Conservation (phyloP, 2,113 vertebrate genomes). For the Cricetomys ansorgei region DNA sequence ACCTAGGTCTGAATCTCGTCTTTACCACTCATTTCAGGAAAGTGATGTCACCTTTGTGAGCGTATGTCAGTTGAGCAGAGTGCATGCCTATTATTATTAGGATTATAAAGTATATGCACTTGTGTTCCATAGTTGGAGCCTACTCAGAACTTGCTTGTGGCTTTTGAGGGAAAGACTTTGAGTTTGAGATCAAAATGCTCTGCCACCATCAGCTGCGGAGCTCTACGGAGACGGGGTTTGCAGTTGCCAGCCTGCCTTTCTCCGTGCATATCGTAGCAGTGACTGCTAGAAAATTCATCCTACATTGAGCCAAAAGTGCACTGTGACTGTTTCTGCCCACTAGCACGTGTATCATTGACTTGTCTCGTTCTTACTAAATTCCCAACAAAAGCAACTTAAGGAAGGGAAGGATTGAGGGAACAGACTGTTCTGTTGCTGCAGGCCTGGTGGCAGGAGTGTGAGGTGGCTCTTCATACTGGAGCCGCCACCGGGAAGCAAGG, state of each 20-base stretch:
- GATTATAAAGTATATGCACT: not conserved
- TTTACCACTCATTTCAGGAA: not conserved
- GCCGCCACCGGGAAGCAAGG: not conserved
- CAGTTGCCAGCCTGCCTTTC: not conserved
- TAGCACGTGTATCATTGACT: not conserved
- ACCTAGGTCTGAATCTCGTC: not conserved
- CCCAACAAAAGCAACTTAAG: not conserved
- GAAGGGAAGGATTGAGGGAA: not conserved
- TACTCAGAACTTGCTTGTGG: not conserved
- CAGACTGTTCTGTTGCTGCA: not conserved
- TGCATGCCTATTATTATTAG: not conserved
- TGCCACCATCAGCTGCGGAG: not conserved
- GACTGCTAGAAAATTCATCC: not conserved
- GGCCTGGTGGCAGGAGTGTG: not conserved
- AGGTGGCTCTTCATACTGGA: no score
- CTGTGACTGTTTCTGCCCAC: not conserved
- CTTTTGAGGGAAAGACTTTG: not conserved
- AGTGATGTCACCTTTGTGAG: not conserved
- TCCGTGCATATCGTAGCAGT: not conserved
- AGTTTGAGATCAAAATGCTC: not conserved
- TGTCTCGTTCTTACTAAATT: not conserved
- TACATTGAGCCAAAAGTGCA: not conserved
- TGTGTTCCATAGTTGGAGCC: not conserved
- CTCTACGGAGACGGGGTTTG: not conserved
- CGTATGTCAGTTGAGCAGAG: not conserved